phyloP scores from a whole-genome alignment of 2,888 invertebrate genomes.

The Hetaerina titia region DNA sequence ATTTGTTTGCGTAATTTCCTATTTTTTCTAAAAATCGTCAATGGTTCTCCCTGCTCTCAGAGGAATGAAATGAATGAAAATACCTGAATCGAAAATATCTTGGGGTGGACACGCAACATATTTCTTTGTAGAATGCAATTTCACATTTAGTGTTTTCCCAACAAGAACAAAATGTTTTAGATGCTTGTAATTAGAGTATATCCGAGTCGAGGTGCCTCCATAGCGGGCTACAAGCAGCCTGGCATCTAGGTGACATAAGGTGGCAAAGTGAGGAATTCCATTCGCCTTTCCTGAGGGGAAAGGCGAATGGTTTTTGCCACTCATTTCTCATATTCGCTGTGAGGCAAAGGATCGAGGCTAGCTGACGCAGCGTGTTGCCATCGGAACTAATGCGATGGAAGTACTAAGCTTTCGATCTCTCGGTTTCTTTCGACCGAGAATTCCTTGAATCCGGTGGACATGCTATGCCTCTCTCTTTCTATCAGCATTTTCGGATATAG shows the following conservation, averaged over 20 bases:
- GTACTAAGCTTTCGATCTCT: constrained; percentile 7
- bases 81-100: neutral
- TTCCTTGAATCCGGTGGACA: constrained; percentile 5
- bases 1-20: neutral
- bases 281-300: constrained; percentile 1
- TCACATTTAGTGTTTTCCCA: neutral
- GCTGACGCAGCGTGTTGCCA: constrained; percentile 38
- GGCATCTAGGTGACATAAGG: neutral
- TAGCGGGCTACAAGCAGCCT: neutral
- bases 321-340: neutral
- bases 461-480: constrained; percentile 28
- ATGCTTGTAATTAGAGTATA: neutral
- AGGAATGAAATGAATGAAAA: neutral
- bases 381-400: constrained; percentile 36
- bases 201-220: neutral
- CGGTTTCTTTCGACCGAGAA: neutral
- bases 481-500: constrained; percentile 30
- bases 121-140: neutral
- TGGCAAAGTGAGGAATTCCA: neutral
- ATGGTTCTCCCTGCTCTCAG: neutral
- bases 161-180: neutral
- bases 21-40: neutral
- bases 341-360: constrained; percentile 50
- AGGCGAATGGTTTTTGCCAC: constrained; percentile 16
- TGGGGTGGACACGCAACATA: neutral